A percentile compares a stretch with the other conserved stretches of the same genome.
Conservation (phyloP, 2,113 vertebrate genomes). For the Papio anubis region DNA sequence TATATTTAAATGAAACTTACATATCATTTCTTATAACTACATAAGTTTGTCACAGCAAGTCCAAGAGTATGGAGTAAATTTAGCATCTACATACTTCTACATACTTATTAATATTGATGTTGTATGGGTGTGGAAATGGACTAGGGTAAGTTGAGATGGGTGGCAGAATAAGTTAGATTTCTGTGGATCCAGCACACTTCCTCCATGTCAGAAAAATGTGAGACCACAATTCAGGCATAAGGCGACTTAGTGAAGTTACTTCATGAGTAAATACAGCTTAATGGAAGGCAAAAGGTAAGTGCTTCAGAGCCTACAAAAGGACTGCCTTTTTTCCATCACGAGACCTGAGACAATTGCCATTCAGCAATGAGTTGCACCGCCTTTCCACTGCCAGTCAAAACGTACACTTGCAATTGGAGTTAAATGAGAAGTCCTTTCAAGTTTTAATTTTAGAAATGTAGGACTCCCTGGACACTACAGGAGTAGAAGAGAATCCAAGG, state of each 20-base stretch:
- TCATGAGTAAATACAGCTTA: neutral
- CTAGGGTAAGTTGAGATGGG: neutral
- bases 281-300: neutral
- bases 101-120: neutral
- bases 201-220: neutral
- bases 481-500: neutral
- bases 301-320: neutral
- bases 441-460: neutral
- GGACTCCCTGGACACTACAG: neutral
- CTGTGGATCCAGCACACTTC: neutral
- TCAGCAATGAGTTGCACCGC: fast-evolving
- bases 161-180: neutral
- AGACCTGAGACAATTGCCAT: neutral
- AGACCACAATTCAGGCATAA: neutral
- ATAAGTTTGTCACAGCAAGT: neutral
- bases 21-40: neutral
- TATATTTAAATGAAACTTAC: neutral
- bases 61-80: neutral
- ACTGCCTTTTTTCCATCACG: neutral
- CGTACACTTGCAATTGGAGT: neutral
- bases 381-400: neutral
- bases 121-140: neutral
- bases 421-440: neutral
- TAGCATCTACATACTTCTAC: neutral
- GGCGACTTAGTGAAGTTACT: neutral